phyloP scores from a whole-genome alignment of 1,140 invertebrate species.

The Theocolax elegans region DNA sequence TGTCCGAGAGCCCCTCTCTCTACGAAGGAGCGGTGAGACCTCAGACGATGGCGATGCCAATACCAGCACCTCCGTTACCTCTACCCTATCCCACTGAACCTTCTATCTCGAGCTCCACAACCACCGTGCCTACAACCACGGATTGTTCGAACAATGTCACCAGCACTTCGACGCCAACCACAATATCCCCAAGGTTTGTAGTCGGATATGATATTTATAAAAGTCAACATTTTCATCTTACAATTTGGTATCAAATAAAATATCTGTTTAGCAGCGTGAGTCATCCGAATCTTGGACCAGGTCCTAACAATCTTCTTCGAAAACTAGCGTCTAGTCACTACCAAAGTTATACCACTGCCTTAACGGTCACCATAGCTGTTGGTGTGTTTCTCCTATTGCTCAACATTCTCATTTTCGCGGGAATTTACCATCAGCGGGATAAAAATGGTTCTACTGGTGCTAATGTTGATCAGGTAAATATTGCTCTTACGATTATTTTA shows the following conservation, averaged over 20 bases:
- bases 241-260: too few species aligned
- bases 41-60: slow-evolving; percentile 74
- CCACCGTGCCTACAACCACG: slow-evolving; percentile 51
- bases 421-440: slow-evolving; percentile 91
- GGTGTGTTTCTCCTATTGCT: slow-evolving; percentile 89
- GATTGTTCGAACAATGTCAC: slow-evolving; percentile 64
- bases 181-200: slow-evolving; percentile 13
- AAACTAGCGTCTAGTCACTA: slow-evolving; percentile 83
- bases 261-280: not conserved
- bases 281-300: slow-evolving; percentile 48
- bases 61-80: slow-evolving; percentile 64
- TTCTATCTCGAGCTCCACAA: slow-evolving; percentile 51
- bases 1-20: slow-evolving; percentile 75
- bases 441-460: slow-evolving; percentile 66
- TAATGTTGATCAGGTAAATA: slow-evolving; percentile 46
- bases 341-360: slow-evolving; percentile 87
- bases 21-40: slow-evolving; percentile 79
- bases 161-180: slow-evolving; percentile 58
- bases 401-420: slow-evolving; percentile 93
- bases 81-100: slow-evolving; percentile 65
- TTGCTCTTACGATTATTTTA: too few species aligned
- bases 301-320: slow-evolving; percentile 75
- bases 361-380: slow-evolving; percentile 93
- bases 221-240: too few species aligned
- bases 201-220: too few species aligned